A percentile compares a stretch with the other conserved stretches of the same genome.
Evolutionary conservation across 2,888 invertebrate species (phyloP).

Genomic region (Geotrupes spiniger): DNA sequence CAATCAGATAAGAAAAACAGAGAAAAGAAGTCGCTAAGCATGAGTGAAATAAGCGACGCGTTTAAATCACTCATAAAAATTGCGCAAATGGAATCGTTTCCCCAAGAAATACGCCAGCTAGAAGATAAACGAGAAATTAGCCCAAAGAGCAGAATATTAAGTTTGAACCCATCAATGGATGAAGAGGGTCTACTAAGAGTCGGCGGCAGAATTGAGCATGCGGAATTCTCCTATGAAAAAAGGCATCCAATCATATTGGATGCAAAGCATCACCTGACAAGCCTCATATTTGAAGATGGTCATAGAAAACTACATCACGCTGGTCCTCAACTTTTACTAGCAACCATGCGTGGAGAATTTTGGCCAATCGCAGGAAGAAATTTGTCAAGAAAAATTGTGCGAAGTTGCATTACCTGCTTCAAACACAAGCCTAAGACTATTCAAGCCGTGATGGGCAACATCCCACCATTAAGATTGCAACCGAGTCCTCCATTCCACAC

Average conservation of each 20-base stretch:
- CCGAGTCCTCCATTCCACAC: too few species aligned
- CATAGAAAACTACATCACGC: conserved; percentile 17
- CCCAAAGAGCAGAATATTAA: too few species aligned
- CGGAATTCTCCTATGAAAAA: conserved; percentile 10
- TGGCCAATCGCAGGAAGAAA: conserved; percentile 18
- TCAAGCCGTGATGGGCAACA: conserved; percentile 24
- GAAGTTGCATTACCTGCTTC: conserved; percentile 24
- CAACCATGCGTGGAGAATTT: conserved; percentile 17
- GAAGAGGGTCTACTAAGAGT: too few species aligned
- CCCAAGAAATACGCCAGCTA: too few species aligned
- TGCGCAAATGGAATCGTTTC: too few species aligned
- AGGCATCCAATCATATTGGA: conserved; percentile 23
- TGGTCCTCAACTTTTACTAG: conserved; percentile 15
- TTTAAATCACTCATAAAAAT: too few species aligned
- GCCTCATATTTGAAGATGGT: conserved; percentile 15
- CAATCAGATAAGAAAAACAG: too few species aligned
- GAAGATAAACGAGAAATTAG: too few species aligned
- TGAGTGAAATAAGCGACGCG: too few species aligned
- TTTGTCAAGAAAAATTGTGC: conserved; percentile 16
- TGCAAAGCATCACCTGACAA: conserved; percentile 16
- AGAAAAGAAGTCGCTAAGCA: too few species aligned
- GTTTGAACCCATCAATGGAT: too few species aligned
- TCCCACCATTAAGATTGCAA: too few species aligned
- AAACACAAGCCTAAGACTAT: conserved; percentile 17
- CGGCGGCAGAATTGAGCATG: conserved; percentile 18